Conservation (phyloP, 2,888 invertebrate genomes). For the Brachynemurus nebulosus region DNA sequence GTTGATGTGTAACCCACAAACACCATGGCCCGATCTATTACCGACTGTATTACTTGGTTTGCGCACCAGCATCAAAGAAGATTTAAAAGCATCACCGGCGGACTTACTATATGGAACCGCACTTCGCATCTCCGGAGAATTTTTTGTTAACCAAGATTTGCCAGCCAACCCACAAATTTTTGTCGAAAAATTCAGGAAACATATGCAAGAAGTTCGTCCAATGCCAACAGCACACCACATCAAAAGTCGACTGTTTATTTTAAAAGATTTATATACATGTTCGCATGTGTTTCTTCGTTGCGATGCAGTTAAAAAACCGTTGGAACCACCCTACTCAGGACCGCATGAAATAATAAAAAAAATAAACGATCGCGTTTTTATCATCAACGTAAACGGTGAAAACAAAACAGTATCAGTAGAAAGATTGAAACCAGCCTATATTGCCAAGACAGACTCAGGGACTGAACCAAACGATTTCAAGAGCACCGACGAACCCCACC, state of each 20-base stretch:
- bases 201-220: background rate
- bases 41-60: conserved; percentile 20
- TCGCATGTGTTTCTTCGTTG: background rate
- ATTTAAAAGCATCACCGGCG: conserved; percentile 14
- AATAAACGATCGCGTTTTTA: background rate
- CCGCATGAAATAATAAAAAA: background rate
- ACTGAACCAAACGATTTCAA: too few relatives aligned
- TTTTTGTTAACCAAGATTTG: too few relatives aligned
- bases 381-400: background rate
- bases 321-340: background rate
- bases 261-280: background rate
- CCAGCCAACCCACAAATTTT: too few relatives aligned
- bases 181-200: background rate
- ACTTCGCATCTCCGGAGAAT: too few relatives aligned
- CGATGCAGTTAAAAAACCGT: background rate
- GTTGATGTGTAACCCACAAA: background rate
- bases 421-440: too few relatives aligned
- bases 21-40: conserved; percentile 18
- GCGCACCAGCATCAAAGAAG: conserved; percentile 13
- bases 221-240: background rate
- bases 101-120: too few relatives aligned
- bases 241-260: background rate
- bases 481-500: too few relatives aligned
- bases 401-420: background rate
- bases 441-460: too few relatives aligned